A percentile compares a stretch with the other conserved stretches of the same genome.
These are phyloP conservation scores for Lochmaea crataegi DNA, from an alignment of 2,888 invertebrate species.

Conservation along the genomic window DNA sequence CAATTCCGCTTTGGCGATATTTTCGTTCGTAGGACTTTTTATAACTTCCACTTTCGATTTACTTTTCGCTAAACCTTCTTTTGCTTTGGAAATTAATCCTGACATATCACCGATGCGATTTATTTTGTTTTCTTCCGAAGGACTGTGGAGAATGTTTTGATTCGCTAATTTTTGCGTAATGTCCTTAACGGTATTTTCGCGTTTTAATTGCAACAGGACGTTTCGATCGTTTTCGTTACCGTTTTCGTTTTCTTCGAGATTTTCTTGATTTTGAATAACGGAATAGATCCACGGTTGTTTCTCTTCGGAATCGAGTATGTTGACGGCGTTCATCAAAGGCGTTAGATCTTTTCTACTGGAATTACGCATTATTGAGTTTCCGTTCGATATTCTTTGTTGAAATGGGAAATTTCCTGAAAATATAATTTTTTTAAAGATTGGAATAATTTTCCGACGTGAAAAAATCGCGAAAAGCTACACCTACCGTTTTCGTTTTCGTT, in stretches of 20 bases:
- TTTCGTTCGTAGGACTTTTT: conserved; percentile 78
- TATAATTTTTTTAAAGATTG: not conserved
- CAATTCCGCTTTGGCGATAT: conserved; percentile 71
- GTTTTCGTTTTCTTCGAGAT: conserved; percentile 65
- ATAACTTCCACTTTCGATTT: conserved; percentile 84
- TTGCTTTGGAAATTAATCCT: conserved; percentile 92
- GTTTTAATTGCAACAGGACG: conserved; percentile 76
- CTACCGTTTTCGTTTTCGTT: conserved; percentile 59
- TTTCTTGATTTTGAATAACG: conserved; percentile 52
- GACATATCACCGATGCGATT: conserved; percentile 85
- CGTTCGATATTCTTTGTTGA: conserved; percentile 72
- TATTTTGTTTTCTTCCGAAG: conserved; percentile 70
- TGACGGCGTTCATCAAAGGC: conserved; percentile 69
- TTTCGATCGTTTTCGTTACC: conserved; percentile 67
- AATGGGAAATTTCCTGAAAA: conserved; percentile 70
- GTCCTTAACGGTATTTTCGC: conserved; percentile 90
- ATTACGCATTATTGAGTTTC: conserved; percentile 66
- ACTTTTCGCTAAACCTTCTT: conserved; percentile 85
- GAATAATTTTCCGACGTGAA: no score
- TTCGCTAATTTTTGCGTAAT: conserved; percentile 86
- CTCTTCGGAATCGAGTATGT: conserved; percentile 69
- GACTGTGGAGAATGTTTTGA: conserved; percentile 71
- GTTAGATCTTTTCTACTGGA: conserved; percentile 68
- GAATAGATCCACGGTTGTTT: conserved; percentile 63
- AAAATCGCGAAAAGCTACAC: conserved; percentile 36